A percentile compares a stretch with the other conserved stretches of the same genome.
Evolutionary conservation across 2,888 invertebrate species (phyloP).

Genomic region (Tipula confusa): DNA sequence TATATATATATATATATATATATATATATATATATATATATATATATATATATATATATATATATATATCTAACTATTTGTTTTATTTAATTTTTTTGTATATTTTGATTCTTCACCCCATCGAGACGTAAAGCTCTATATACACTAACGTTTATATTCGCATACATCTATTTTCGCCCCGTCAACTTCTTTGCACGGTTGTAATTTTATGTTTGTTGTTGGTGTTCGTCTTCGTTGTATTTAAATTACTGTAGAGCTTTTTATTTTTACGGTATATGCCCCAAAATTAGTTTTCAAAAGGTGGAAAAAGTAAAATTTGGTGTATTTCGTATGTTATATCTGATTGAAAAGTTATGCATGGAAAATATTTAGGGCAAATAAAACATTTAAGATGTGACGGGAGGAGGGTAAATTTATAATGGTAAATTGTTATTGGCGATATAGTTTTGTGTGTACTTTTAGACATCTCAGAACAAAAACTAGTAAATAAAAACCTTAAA

Average conservation of each 20-base stretch:
- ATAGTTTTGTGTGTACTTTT: too few species aligned
- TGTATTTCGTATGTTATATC: not conserved
- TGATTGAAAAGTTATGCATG: not conserved
- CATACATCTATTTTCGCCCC: not conserved
- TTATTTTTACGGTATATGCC: not conserved
- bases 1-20: not conserved
- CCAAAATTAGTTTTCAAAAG: slow-evolving; percentile 13
- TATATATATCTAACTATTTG: not conserved
- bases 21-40: not conserved
- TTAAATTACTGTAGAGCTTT: slow-evolving; percentile 3
- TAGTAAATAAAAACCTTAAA: too few species aligned
- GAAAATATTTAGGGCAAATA: not conserved
- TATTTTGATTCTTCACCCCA: not conserved
- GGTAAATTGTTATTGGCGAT: too few species aligned
- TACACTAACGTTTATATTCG: not conserved
- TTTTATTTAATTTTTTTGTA: not conserved
- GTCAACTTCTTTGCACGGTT: slow-evolving; percentile 1
- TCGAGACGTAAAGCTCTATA: not conserved
- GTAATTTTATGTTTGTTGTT: not conserved
- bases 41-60: not conserved
- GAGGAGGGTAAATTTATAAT: too few species aligned
- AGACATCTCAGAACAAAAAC: too few species aligned
- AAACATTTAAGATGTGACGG: not conserved
- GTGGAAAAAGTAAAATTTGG: not conserved
- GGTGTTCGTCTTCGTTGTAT: not conserved